Evolutionary conservation across 92 coral and sea anemone species (phyloP), one percentile per base, ranked within the genome.

Genomic region (Palythoa caribaeorum): DNA sequence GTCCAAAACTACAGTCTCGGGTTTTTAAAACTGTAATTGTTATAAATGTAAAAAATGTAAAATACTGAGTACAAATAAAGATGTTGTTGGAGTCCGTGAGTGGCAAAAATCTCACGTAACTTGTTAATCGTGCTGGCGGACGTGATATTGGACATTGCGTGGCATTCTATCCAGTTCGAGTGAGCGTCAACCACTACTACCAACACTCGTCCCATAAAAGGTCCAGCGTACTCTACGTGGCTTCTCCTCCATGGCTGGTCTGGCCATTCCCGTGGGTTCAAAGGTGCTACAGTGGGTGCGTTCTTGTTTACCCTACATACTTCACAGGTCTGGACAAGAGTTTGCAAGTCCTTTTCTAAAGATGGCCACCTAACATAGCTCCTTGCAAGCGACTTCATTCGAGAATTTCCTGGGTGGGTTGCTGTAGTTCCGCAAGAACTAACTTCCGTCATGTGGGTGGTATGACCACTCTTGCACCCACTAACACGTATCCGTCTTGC

Each of bases 311-410:
- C 40, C 83, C 54, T 83, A 44, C 91, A 88, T 48, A 47, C 48
- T 73, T 13, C 52, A 73, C 91, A 88, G n/a, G 78, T 28, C 20
- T 88, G 65, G 20, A 80, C 78, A 14, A 15, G 76, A 63, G 68
- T 40, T 80, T 88, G 80, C 53, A 70, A 71, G 51, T 88, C 88
- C 38, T 53, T 59, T 40, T 71, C 91, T 12, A 80, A 59, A 35
- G 35, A n/a, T 5, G 91, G 91, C 91, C 91, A 88, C 91, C 83
- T 81, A n/a, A 87, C 63, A 65, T 60, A 87, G 70, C 89, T 60
- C 60, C 76, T 38, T 36, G 76, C 75, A 6, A 88, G 76, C 21
- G 73, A 44, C 73, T 71, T 88, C 70, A 73, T 88, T 79, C 77
- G 21, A 51, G 39, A 54, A 2, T 76, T 87, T 19, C 84, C 84